Percentiles rank a stretch among this genome's conserved stretches.
Evolutionary conservation across 1,140 invertebrate genomes (phyloP).

Genomic region (Eulimnadia texana): DNA sequence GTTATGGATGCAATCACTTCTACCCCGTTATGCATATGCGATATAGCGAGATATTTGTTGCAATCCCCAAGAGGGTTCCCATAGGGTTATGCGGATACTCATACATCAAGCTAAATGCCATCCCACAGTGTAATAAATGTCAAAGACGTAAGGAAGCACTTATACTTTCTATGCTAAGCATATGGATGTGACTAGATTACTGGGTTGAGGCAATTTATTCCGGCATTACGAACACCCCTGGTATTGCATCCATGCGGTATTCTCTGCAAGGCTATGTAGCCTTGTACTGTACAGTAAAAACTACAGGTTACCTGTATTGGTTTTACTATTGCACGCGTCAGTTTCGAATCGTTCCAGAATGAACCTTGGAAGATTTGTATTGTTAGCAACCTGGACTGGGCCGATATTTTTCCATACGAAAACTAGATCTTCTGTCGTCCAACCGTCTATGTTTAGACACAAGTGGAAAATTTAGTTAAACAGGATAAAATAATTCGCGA

Average conservation of each 20-base stretch:
- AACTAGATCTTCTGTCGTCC: conserved; percentile 61
- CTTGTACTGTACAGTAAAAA: not conserved
- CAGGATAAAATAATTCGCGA: not conserved
- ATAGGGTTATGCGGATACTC: too few species aligned
- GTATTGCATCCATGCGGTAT: too few species aligned
- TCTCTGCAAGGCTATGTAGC: too few species aligned
- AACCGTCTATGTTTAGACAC: conserved; percentile 55
- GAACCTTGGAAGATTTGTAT: conserved; percentile 82
- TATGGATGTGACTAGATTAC: not conserved
- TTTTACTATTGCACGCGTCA: conserved; percentile 88
- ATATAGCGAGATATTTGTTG: too few species aligned
- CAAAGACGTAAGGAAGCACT: not conserved
- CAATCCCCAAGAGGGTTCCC: too few species aligned
- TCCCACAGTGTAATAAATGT: not conserved
- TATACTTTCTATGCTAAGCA: not conserved
- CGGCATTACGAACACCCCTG: too few species aligned
- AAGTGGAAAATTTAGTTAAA: not conserved
- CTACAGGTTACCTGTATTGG: conserved; percentile 63
- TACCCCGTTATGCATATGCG: too few species aligned
- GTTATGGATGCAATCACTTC: too few species aligned
- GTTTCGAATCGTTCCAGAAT: conserved; percentile 81
- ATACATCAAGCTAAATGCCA: not conserved
- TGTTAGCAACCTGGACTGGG: conserved; percentile 86
- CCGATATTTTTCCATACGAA: conserved; percentile 34
- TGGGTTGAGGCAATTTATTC: too few species aligned